These are phyloP conservation scores for Hydractinia symbiolongicarpus DNA, from an alignment of 30 jellyfish, hydroid and myxozoan species.

Conservation along the genomic window DNA sequence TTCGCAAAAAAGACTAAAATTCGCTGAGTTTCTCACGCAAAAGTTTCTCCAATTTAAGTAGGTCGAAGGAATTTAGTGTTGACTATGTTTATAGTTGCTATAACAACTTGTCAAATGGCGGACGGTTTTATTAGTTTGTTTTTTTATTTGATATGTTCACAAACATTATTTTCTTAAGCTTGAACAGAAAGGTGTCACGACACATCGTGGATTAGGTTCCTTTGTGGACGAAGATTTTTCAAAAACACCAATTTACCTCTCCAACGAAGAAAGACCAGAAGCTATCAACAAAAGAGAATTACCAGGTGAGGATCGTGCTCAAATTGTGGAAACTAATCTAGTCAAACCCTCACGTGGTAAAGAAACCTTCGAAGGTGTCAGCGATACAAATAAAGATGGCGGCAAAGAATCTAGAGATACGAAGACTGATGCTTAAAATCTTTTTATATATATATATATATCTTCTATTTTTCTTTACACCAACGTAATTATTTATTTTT, in stretches of 20 bases:
- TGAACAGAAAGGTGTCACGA: slow-evolving; percentile 29
- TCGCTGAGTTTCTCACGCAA: no score
- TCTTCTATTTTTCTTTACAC: not conserved
- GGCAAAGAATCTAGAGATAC: no score
- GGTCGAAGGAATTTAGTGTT: no score
- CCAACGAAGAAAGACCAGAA: slow-evolving; percentile 35
- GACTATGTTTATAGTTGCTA: no score
- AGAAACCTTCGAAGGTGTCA: slow-evolving; percentile 42
- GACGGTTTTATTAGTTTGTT: no score
- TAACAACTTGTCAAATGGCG: no score
- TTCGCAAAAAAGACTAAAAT: no score
- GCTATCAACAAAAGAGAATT: slow-evolving; percentile 54
- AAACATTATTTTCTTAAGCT: not conserved
- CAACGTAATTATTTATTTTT: not conserved
- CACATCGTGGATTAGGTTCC: slow-evolving; percentile 96
- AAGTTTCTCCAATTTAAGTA: no score
- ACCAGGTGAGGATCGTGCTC: slow-evolving; percentile 60
- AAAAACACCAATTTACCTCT: slow-evolving; percentile 33
- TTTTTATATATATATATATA: not conserved
- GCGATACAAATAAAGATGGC: not conserved
- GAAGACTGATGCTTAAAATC: not conserved
- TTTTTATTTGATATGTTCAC: no score
- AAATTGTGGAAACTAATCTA: slow-evolving; percentile 65
- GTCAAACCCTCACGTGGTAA: slow-evolving; percentile 75
- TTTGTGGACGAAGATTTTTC: slow-evolving; percentile 72